These are phyloP conservation scores for Epistrophe grossulariae DNA, from an alignment of 2,888 invertebrate species.

Conservation along the genomic window DNA sequence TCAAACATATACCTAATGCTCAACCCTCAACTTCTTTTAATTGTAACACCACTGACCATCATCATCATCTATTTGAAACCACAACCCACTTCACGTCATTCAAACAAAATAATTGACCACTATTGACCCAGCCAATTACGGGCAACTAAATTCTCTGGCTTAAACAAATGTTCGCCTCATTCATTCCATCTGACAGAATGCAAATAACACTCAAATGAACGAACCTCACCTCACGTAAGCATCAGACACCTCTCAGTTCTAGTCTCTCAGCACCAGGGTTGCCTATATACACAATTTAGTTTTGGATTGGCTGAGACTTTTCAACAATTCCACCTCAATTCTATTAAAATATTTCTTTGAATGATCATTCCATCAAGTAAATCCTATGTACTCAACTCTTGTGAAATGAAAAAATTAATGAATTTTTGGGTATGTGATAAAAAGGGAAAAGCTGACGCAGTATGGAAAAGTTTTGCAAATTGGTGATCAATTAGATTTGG, in stretches of 20 bases:
- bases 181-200: conserved; percentile 57
- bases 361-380: too few relatives aligned
- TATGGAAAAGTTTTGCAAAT: too few relatives aligned
- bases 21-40: conserved; percentile 4
- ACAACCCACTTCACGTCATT: conserved; percentile 33
- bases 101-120: conserved; percentile 62
- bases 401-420: too few relatives aligned
- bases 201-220: conserved; percentile 61
- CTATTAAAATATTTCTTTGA: neutral
- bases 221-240: conserved; percentile 50
- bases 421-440: too few relatives aligned
- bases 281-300: neutral
- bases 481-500: too few relatives aligned
- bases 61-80: conserved; percentile 48
- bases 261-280: neutral
- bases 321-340: neutral
- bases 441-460: too few relatives aligned
- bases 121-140: conserved; percentile 69
- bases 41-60: conserved; percentile 56
- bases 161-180: conserved; percentile 65
- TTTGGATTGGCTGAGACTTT: neutral
- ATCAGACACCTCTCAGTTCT: neutral
- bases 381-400: too few relatives aligned
- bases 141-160: conserved; percentile 60
- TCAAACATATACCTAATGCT: neutral